Percentiles rank a stretch among this genome's conserved stretches.
Conservation (phyloP, 2,797 vertebrate genomes). For the Loriculus beryllinus region DNA sequence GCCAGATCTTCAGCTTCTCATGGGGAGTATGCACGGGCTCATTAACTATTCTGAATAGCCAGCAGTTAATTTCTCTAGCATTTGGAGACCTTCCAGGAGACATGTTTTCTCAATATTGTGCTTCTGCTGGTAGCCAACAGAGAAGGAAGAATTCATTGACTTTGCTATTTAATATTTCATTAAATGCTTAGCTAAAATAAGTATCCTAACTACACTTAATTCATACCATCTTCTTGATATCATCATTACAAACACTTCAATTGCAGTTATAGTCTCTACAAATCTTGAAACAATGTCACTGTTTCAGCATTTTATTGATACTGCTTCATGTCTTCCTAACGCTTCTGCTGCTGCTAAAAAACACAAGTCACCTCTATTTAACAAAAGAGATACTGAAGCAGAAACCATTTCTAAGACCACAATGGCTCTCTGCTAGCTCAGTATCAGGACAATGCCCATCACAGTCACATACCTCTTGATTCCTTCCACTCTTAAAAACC, state of each 20-base stretch:
- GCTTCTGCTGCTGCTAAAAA: not conserved
- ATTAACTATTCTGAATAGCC: not conserved
- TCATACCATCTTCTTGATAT: not conserved
- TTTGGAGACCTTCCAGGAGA: not conserved
- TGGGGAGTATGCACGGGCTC: not conserved
- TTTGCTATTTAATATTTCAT: not conserved
- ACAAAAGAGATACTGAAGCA: not conserved
- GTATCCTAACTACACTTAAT: not conserved
- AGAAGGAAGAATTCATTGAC: not conserved
- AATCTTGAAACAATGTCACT: not conserved
- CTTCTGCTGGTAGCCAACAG: not conserved
- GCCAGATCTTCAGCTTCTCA: not conserved
- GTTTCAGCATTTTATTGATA: not conserved
- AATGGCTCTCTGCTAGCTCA: not conserved
- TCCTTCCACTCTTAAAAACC: not conserved
- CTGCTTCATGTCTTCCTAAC: not conserved
- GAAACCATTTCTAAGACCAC: not conserved
- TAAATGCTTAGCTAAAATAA: not conserved
- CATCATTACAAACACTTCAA: slow-evolving; percentile 13
- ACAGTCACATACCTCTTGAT: not conserved
- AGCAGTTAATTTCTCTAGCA: not conserved
- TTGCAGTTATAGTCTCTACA: not conserved
- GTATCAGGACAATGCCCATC: not conserved
- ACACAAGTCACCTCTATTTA: not conserved
- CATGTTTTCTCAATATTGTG: not conserved